These are phyloP conservation scores for Malacosoma neustria DNA, from an alignment of 2,888 invertebrate genomes.

Conservation along the genomic window DNA sequence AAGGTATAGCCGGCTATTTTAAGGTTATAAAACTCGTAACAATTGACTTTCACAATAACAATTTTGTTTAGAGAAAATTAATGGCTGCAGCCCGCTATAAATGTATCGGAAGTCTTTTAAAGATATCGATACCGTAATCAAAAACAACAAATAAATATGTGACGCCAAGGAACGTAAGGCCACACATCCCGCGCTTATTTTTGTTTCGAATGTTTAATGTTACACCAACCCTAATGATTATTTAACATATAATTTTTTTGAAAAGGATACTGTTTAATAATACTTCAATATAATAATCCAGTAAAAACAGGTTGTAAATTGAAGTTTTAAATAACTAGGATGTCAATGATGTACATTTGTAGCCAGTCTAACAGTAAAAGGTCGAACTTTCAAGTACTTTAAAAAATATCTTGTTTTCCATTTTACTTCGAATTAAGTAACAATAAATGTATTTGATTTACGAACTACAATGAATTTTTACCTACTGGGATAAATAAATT, in stretches of 20 bases:
- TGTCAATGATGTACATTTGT: constrained; percentile 36
- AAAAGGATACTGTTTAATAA: no score
- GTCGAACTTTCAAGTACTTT: not conserved
- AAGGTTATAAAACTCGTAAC: constrained; percentile 47
- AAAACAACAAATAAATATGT: constrained; percentile 8
- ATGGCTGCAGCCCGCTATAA: not conserved
- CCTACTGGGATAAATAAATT: constrained; percentile 31
- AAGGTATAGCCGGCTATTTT: constrained; percentile 48
- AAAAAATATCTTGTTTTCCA: constrained; percentile 8
- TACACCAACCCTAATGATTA: no score
- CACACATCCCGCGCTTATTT: constrained; percentile 65
- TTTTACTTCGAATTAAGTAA: no score
- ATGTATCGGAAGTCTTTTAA: not conserved
- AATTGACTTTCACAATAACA: constrained; percentile 7
- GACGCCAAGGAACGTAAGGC: constrained; percentile 43
- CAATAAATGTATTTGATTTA: no score
- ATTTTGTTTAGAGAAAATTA: not conserved
- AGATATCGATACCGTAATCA: not conserved
- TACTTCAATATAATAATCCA: no score
- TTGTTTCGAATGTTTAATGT: constrained; percentile 1
- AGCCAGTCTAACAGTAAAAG: constrained; percentile 24
- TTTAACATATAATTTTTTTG: no score
- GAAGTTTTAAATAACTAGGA: no score
- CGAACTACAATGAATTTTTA: constrained; percentile 8
- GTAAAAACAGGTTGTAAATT: no score